Conservation (phyloP, 2,113 vertebrate species). For the Galemys pyrenaicus region DNA sequence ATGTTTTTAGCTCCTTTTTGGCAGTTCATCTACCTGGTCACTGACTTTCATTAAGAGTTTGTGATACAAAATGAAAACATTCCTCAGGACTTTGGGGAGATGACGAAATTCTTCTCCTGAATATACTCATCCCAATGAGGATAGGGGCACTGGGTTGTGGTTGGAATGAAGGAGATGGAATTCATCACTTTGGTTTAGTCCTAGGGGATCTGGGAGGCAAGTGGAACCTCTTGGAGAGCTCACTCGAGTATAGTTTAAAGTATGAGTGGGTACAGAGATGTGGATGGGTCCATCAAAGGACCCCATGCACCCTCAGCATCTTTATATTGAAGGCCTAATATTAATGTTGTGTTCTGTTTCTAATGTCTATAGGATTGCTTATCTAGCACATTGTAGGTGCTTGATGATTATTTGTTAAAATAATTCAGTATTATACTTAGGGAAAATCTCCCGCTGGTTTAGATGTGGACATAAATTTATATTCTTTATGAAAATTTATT, state of each 20-base stretch:
- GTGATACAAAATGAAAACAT: neutral
- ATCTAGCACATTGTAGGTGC: neutral
- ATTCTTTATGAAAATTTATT: constrained; percentile 22
- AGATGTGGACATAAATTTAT: neutral
- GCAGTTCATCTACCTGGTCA: neutral
- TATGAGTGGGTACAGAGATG: neutral
- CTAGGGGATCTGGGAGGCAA: no score
- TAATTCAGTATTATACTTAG: constrained; percentile 37
- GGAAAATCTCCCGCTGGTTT: neutral
- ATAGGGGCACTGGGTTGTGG: neutral
- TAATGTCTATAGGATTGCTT: neutral
- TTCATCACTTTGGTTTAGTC: neutral
- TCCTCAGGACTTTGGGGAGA: neutral
- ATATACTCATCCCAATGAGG: neutral
- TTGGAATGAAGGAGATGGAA: neutral
- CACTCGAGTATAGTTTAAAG: neutral
- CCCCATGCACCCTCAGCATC: neutral
- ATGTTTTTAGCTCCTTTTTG: neutral
- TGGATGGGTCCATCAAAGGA: neutral
- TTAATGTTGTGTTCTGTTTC: neutral
- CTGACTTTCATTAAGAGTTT: neutral
- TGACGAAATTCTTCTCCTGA: neutral
- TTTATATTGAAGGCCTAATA: neutral
- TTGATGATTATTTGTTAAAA: constrained; percentile 29
- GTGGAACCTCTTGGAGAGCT: neutral